A percentile compares a stretch with the other conserved stretches of the same genome.
phyloP scores from a whole-genome alignment of 2,888 invertebrate species.

The Chalcosyrphus nemorum region DNA sequence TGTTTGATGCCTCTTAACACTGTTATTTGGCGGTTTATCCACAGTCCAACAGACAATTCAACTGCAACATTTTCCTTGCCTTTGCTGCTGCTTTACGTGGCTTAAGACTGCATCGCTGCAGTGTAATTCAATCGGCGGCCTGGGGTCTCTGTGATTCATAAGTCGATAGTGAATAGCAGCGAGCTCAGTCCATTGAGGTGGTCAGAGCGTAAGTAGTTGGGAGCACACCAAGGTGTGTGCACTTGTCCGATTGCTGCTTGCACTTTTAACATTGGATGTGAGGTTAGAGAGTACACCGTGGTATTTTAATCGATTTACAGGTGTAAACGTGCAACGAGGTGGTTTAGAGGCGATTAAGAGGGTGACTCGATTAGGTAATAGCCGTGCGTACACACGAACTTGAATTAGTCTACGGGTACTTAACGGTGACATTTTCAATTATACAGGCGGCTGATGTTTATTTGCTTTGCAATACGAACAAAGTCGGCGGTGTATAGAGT shows the following conservation, averaged over 20 bases:
- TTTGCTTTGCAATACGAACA: constrained; percentile 7
- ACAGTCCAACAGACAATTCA: neutral
- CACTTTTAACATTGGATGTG: constrained; percentile 24
- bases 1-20: constrained; percentile 16
- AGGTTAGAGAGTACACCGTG: constrained; percentile 1
- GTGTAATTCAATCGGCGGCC: constrained; percentile 55
- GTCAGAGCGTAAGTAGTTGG: neutral
- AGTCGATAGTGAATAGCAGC: constrained; percentile 7
- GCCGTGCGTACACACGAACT: constrained; percentile 47
- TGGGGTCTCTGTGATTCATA: constrained; percentile 50
- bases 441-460: neutral
- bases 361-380: constrained; percentile 38
- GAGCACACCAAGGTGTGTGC: constrained; percentile 11
- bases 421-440: constrained; percentile 51
- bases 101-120: neutral
- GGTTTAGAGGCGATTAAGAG: constrained; percentile 11
- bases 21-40: constrained; percentile 6
- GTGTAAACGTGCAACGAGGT: constrained; percentile 29
- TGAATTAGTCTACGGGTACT: constrained; percentile 43
- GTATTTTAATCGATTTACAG: constrained; percentile 42
- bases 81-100: constrained; percentile 10
- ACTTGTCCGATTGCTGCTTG: constrained; percentile 54
- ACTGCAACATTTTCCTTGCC: constrained; percentile 30
- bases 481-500: neutral
- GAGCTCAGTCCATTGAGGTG: neutral